phyloP scores from a whole-genome alignment of 2,888 invertebrate species.

The Napeogenes inachia region DNA sequence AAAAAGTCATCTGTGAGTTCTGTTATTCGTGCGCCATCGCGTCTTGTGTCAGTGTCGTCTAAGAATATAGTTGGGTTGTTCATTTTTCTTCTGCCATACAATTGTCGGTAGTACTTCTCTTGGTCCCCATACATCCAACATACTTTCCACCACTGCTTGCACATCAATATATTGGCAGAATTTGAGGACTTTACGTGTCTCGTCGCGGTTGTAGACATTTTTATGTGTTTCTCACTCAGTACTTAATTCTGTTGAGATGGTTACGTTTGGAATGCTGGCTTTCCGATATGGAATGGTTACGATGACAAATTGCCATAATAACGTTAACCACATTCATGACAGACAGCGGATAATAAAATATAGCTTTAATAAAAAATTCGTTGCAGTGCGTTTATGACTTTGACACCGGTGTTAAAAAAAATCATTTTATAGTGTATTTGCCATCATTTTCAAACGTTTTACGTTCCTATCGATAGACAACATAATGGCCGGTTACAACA shows the following conservation, averaged over 20 bases:
- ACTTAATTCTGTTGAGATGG: slow-evolving; percentile 21
- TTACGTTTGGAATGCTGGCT: slow-evolving; percentile 27
- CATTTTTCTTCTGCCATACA: slow-evolving; percentile 81
- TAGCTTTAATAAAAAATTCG: slow-evolving; percentile 5
- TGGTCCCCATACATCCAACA: slow-evolving; percentile 92
- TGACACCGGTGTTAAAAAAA: slow-evolving; percentile 1
- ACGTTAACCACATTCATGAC: too few species aligned
- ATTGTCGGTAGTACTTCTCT: slow-evolving; percentile 89
- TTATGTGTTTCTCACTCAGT: slow-evolving; percentile 36
- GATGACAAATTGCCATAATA: slow-evolving; percentile 19
- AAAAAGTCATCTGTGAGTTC: slow-evolving; percentile 73
- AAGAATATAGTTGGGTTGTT: slow-evolving; percentile 60
- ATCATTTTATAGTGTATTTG: not conserved
- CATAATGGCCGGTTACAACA: slow-evolving; percentile 14
- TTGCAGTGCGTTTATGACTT: slow-evolving; percentile 6
- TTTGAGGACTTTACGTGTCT: slow-evolving; percentile 73
- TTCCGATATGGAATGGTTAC: slow-evolving; percentile 23
- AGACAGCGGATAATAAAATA: too few species aligned
- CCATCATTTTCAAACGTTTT: not conserved
- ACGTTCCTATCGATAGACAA: slow-evolving; percentile 17
- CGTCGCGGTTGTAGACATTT: slow-evolving; percentile 73
- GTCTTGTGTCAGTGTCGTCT: slow-evolving; percentile 55
- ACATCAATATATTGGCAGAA: slow-evolving; percentile 86
- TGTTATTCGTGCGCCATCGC: slow-evolving; percentile 72
- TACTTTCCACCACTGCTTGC: slow-evolving; percentile 93